Base-by-base conservation (phyloP, 2,113 vertebrate genomes). In the Pyxicephalus adspersus region DNA sequence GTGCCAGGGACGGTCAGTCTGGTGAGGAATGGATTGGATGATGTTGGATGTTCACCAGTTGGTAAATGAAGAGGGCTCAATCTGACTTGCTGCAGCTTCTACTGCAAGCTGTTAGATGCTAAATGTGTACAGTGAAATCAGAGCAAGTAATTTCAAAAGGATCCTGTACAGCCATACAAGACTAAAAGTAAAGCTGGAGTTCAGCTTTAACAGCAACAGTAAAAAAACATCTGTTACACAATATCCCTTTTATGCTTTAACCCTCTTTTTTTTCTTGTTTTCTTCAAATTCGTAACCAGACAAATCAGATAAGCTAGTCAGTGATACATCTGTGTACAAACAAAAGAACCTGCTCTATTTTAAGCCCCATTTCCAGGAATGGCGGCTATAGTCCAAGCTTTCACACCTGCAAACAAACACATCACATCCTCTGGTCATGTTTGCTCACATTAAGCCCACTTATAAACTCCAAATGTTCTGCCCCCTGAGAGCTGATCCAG, bases 291-390 rank as follows among this genome's bases (percentile, higher is more conserved):
- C 66, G 51, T 13, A 67, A 51, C 70, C 80, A 74, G 45, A 29
- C 11, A 52, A 65, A 26, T 50, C 17, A 66, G 80, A 82, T 82
- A 82, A 82, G 75, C 29, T 64, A n/a, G 2, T 29, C 51, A 20
- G 26, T 17, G 20, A 55, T 55, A 75, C 72, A 75, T 82, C 34
- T 82, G 61, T 82, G 75, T 60, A 65, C 80, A 29, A 66, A 45
- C 70, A 65, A 73, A 81, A 64, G 63, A 50, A 29, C 29, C 52
- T 17, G 52, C 51, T 66, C 80, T 82, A 82, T 75, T 82, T 82
- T 82, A 82, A 82, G 80, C 57, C 11, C 38, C 80, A 45, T 50
- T 82, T 82, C 80, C 80, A 75, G 80, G 80, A 82, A 82, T 51
- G 20, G 54, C 25, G 70, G 51, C 51, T 58, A 55, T 54, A 45